Evolutionary conservation across 2,888 invertebrate species (phyloP).

Genomic region (Linnaemya tessellans): DNA sequence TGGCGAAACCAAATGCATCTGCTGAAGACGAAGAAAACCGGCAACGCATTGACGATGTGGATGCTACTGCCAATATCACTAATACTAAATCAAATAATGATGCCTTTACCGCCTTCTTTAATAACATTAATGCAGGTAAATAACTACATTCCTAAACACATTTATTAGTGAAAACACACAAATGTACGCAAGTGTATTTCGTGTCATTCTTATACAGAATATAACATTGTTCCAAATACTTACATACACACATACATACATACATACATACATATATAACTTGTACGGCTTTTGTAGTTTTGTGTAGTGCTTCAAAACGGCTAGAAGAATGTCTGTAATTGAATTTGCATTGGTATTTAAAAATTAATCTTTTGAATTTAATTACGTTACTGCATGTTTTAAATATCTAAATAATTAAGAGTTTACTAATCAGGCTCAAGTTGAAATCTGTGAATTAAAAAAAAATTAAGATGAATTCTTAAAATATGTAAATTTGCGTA

Average conservation of each 20-base stretch:
- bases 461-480: no score
- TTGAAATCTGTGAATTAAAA: no score
- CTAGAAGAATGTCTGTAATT: background rate
- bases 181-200: constrained; percentile 35
- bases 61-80: constrained; percentile 40
- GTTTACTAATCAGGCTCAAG: no score
- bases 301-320: background rate
- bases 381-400: no score
- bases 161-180: constrained; percentile 72
- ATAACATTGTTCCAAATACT: background rate
- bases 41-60: constrained; percentile 79
- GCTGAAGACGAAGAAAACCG: constrained; percentile 70
- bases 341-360: background rate
- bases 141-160: constrained; percentile 30
- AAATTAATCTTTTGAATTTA: no score
- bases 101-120: constrained; percentile 75
- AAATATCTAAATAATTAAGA: no score
- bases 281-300: constrained; percentile 3
- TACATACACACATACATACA: no score
- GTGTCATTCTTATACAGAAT: background rate
- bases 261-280: no score
- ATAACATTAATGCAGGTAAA: constrained; percentile 75
- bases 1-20: constrained; percentile 61
- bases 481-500: no score
- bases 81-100: constrained; percentile 72